Base-by-base conservation (phyloP, 1,140 invertebrate species). In the Eriosoma lanigerum region DNA sequence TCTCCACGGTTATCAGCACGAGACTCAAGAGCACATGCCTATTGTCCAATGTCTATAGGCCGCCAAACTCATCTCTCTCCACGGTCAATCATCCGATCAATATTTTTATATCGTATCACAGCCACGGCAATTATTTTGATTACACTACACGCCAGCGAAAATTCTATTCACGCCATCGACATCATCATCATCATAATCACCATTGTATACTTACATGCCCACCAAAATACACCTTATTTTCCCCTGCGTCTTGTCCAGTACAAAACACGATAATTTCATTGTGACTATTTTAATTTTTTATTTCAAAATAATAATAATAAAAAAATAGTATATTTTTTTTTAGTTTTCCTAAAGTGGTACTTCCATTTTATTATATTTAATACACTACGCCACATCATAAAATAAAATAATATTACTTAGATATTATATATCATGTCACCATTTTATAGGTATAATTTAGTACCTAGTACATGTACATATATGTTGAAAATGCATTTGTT, bases 31-130 rank as follows among this genome's bases (percentile, higher is more conserved):
- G 38, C 56, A 48, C 56, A 44, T 60, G 75, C 32, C 75, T 19
- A 58, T 60, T 60, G 54, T 78, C 68, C 68, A n/a, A 68, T 26
- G 15, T n/a, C 66, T 58, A 19, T 44, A 24, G 54, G 32, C 73
- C 24, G 21, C 32, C 54, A 58, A 58, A 78, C 75, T 78, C 75
- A 62, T 78, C 75, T 62, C 21, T 78, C 75, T 78, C 75, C 75
- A 78, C 56, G 75, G 54, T 60, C 75, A 78, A 78, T 78, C 75
- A 78, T 78, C 75, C 56, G 75, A 78, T 78, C 75, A 78, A 78
- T 78, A 48, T 78, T 62, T 78, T 62, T 78, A 60, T 48, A 17
- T 58, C 29, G 38, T 19, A 78, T 48, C 38, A n/a, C 17, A 56
- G 75, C 44, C 17, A 58, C 56, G 56, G 75, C 75, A 78, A 78